Evolutionary conservation across 2,113 vertebrate species (phyloP), one percentile per base, ranked within the genome.

Genomic region (Eudyptes chrysolophus): DNA sequence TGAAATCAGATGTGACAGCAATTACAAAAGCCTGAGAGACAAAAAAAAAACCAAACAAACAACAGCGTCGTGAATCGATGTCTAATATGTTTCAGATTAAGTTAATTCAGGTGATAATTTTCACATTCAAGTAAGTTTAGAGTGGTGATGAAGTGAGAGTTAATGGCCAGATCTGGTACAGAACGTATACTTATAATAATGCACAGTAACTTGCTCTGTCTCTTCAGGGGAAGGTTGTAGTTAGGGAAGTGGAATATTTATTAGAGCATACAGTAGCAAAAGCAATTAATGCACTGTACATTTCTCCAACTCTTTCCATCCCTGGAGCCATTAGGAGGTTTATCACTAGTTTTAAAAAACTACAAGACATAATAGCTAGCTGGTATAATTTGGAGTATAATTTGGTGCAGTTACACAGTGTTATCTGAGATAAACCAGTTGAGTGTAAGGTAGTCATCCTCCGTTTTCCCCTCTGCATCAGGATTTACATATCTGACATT

Each of bases 1-100:
- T 99, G 93, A 99, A 99, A 98, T 99, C 99, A 0, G 99, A 99
- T 13, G 99, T 99, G 97, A 99, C 98, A 44, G 99, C 99, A 74
- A 99, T 99, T 94, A 99, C 99, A 96, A 99, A 99, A 46, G 99
- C 99, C 99, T 99, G 94, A 65, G 71, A 94, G 65, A 92, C 3
- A 70, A 61, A 94, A 93, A 93, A 64, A 90, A 49, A 13, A 2
- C 14, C 24, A 79, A 62, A 2, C 7, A 46, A 82, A 74, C 3
- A 38, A 55, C 57, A 88, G 32, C 2, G 1, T 30, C 0, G 0
- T 78, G 55, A 95, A 66, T 84, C 42, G 44, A 20, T 77, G 44
- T 12, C 60, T 84, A 46, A 40, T 1, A 0, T 78, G 38, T 30
- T 82, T 85, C 38, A 71, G 32, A 27, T 52, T 77, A 36, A 77